Percentiles rank a stretch among this genome's conserved stretches.
These are phyloP conservation scores for Hoplostethus mediterraneus DNA, from an alignment of 2,797 vertebrate genomes.

Conservation along the genomic window DNA sequence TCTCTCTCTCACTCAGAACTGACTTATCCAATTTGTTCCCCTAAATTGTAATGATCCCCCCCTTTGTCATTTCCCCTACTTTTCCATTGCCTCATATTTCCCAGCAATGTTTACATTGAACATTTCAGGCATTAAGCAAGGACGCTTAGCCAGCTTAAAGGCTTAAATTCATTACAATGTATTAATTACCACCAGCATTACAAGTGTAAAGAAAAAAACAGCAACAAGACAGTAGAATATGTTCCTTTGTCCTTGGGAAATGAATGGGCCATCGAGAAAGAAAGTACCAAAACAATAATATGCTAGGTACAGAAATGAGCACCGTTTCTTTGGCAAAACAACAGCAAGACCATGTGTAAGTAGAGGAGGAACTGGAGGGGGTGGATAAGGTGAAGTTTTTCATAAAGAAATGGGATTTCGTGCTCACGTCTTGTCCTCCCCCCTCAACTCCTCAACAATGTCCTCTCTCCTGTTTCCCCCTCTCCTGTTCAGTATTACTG, in stretches of 20 bases:
- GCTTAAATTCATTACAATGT: constrained; percentile 52
- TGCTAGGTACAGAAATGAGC: constrained; percentile 18
- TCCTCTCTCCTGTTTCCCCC: not conserved
- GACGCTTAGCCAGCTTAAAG: constrained; percentile 73
- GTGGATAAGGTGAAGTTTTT: too few relatives aligned
- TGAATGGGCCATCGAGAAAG: constrained; percentile 12
- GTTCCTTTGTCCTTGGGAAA: constrained; percentile 27
- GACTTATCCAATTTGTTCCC: constrained; percentile 17
- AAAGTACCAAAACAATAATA: constrained; percentile 11
- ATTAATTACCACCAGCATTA: constrained; percentile 59
- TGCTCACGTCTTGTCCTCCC: not conserved
- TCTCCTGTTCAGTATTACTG: constrained; percentile 31
- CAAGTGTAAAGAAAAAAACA: constrained; percentile 37
- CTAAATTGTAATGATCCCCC: constrained; percentile 62
- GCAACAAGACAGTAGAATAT: constrained; percentile 28
- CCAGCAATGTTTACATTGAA: constrained; percentile 85
- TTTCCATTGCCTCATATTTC: constrained; percentile 86
- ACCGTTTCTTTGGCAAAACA: not conserved
- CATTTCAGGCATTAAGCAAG: constrained; percentile 81
- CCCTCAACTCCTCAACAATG: not conserved
- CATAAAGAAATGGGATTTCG: too few relatives aligned
- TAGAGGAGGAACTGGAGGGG: too few relatives aligned
- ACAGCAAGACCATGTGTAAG: too few relatives aligned
- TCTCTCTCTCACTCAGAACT: not conserved
- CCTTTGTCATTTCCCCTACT: constrained; percentile 61